Conservation (phyloP, 1,140 invertebrate species). For the Formica exsecta region DNA sequence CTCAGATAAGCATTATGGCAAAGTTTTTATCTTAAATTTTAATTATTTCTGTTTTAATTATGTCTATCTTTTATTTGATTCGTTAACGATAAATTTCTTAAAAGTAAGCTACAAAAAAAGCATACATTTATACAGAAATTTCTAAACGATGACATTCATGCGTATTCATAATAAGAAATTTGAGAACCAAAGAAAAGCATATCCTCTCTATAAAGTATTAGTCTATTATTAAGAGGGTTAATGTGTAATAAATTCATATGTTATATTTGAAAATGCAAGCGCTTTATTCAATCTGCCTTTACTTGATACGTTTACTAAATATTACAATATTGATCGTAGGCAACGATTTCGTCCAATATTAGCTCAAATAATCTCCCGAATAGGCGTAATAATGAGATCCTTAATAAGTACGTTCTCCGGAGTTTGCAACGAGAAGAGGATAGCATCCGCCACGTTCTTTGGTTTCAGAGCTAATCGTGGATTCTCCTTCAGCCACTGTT, state of each 20-base stretch:
- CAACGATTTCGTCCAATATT: neutral
- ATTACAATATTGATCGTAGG: slow-evolving; percentile 3
- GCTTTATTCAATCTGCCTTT: slow-evolving; percentile 45
- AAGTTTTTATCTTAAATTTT: neutral
- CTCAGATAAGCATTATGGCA: slow-evolving; percentile 1
- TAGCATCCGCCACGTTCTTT: slow-evolving; percentile 87
- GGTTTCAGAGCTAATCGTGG: slow-evolving; percentile 83
- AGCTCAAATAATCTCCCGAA: slow-evolving; percentile 62
- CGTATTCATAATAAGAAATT: neutral
- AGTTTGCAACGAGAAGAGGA: slow-evolving; percentile 87
- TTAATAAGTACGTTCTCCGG: slow-evolving; percentile 80
- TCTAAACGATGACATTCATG: neutral
- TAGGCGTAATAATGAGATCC: slow-evolving; percentile 68
- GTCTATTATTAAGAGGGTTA: neutral
- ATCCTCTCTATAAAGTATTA: neutral
- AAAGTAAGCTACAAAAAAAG: slow-evolving; percentile 4
- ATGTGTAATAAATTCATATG: neutral
- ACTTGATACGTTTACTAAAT: neutral
- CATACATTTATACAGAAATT: neutral
- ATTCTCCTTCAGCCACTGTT: slow-evolving; percentile 75
- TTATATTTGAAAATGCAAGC: neutral
- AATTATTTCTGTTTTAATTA: neutral
- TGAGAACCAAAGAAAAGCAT: neutral
- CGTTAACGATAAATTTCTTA: neutral
- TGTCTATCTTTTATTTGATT: neutral